Percentiles rank a stretch among this genome's conserved stretches.
phyloP scores from a whole-genome alignment of 1,140 invertebrate species.

The Mactra quadrangularis region DNA sequence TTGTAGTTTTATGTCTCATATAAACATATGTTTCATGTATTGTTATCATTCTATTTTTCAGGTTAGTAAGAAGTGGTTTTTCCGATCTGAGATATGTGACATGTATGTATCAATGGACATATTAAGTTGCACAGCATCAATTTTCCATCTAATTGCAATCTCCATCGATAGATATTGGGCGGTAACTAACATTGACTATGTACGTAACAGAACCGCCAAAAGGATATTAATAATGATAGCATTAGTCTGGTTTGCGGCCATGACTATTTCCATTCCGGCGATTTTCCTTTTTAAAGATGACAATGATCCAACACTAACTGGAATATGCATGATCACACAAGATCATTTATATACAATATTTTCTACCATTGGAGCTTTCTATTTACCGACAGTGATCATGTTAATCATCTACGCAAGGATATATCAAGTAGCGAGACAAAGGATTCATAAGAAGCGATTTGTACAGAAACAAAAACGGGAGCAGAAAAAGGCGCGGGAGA shows the following conservation, averaged over 20 bases:
- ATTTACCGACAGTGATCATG: slow-evolving; percentile 83
- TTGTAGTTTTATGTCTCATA: too few species aligned
- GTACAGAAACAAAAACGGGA: slow-evolving; percentile 64
- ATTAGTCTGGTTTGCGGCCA: slow-evolving; percentile 93
- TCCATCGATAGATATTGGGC: slow-evolving; percentile 98
- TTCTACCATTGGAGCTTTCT: slow-evolving; percentile 83
- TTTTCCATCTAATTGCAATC: slow-evolving; percentile 96
- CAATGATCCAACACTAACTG: slow-evolving; percentile 73
- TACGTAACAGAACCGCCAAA: slow-evolving; percentile 91
- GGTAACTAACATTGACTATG: slow-evolving; percentile 97
- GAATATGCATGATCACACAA: slow-evolving; percentile 81
- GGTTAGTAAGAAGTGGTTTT: slow-evolving; percentile 88
- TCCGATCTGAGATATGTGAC: slow-evolving; percentile 94
- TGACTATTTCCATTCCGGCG: slow-evolving; percentile 94
- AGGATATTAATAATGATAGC: slow-evolving; percentile 95
- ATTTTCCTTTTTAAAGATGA: slow-evolving; percentile 86
- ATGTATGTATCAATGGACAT: slow-evolving; percentile 97
- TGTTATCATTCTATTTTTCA: slow-evolving; percentile 20
- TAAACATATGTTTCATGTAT: too few species aligned
- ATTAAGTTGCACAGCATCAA: slow-evolving; percentile 96
- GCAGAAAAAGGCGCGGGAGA: slow-evolving; percentile 54
- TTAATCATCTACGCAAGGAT: slow-evolving; percentile 82
- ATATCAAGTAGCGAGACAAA: slow-evolving; percentile 77
- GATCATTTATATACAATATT: slow-evolving; percentile 82
- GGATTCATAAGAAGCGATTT: slow-evolving; percentile 80